Base-by-base conservation (phyloP, 2,113 vertebrate genomes). In the Emberiza fucata region DNA sequence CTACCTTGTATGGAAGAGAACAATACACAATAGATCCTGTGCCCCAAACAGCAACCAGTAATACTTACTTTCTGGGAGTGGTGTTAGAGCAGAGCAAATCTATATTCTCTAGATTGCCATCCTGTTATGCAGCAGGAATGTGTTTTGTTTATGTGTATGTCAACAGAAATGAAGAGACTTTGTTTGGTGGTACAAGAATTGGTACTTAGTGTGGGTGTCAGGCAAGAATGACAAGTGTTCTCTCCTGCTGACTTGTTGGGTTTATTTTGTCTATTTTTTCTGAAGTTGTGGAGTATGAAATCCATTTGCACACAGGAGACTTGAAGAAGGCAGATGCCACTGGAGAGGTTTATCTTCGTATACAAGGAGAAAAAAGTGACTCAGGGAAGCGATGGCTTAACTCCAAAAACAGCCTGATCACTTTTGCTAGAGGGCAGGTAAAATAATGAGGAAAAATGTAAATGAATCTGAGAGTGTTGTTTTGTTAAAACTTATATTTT, bases 341-440 rank as follows among this genome's bases (percentile, higher is more conserved):
- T 64, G 97, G 97, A 45, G 86, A 95, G 18, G 81, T 70, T 61
- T 97, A 96, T 88, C 78, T 97, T 68, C 31, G 17, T 28, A 79
- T 97, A 48, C 83, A 95, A 92, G 97, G 97, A 80, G 96, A 97
- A 81, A 95, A 69, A 66, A 90, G 95, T n/a, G 91, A 97, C 37
- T 95, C 71, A 0, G 96, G 96, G 44, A 97, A 96, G 77, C 40
- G 81, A 61, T 92, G 95, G 92, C 87, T 98, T 78, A 94, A 82
- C 81, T 94, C 31, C 0, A 96, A 83, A 82, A 95, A 78, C 69
- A 83, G 64, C 33, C n/a, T 90, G 39, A 80, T 96, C 66, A 85
- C 86, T 69, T 98, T 97, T 88, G 47, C 54, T 57, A 95, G 79
- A 88, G 97, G 93, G 17, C 92, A 98, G 97, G 97, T 98, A 97